These are phyloP conservation scores for Portevinia maculata DNA, from an alignment of 2,888 invertebrate species.

Conservation along the genomic window DNA sequence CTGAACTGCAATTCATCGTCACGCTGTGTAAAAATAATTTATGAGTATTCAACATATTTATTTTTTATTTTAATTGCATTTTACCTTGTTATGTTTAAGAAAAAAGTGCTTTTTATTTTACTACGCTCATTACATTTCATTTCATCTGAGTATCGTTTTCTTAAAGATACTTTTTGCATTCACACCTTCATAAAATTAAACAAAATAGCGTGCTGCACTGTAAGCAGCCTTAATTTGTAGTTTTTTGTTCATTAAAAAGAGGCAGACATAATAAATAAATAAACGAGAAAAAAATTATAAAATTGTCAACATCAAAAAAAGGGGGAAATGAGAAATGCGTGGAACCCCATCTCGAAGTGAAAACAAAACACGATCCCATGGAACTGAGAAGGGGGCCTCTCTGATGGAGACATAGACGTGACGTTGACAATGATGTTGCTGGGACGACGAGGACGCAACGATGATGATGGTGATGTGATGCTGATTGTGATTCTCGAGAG, in stretches of 20 bases:
- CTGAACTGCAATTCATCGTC: constrained; percentile 65
- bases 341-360: constrained; percentile 18
- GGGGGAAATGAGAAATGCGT: constrained; percentile 22
- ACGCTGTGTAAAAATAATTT: constrained; percentile 68
- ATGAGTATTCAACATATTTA: constrained; percentile 30
- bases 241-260: constrained; percentile 2
- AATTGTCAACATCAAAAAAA: constrained; percentile 34
- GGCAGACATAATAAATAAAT: constrained; percentile 19
- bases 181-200: no score
- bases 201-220: no score
- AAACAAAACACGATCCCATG: constrained; percentile 8
- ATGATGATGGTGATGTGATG: constrained; percentile 12
- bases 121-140: no score
- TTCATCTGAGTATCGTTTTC: no score
- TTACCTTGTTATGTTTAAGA: no score
- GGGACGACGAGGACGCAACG: no score
- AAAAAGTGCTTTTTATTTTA: no score
- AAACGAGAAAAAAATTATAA: no score
- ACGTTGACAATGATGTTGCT: constrained; percentile 60
- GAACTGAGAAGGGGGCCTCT: constrained; percentile 18
- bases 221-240: not conserved
- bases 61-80: no score
- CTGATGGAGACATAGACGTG: constrained; percentile 58
- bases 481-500: constrained; percentile 53
- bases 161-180: no score